phyloP scores from a whole-genome alignment of 2,797 vertebrate species.

The Scyliorhinus canicula region DNA sequence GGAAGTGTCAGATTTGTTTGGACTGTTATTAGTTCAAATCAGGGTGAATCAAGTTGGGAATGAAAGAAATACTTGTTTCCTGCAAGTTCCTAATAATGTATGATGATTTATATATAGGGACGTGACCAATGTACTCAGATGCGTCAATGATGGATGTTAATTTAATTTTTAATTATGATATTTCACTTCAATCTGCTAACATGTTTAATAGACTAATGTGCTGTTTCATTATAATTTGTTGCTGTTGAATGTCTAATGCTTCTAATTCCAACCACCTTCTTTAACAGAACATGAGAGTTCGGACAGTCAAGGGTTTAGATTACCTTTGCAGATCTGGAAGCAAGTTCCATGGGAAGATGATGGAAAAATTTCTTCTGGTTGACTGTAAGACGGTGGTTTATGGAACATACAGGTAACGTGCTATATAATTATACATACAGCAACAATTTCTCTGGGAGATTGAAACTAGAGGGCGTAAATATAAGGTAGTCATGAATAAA shows the following conservation, averaged over 20 bases:
- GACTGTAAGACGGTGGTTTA: constrained; percentile 88
- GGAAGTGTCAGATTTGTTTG: not conserved
- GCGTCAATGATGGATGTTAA: not conserved
- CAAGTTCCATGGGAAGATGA: constrained; percentile 87
- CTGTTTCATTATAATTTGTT: not conserved
- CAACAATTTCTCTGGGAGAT: not conserved
- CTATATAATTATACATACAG: not conserved
- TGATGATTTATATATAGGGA: not conserved
- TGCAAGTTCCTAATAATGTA: no score
- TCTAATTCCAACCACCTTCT: not conserved
- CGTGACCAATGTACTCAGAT: not conserved
- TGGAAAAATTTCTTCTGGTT: constrained; percentile 84
- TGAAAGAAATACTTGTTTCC: not conserved
- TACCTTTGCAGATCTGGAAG: constrained; percentile 87
- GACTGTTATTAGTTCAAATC: not conserved
- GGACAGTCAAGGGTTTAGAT: constrained; percentile 85
- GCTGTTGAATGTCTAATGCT: no score
- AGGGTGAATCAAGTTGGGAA: not conserved
- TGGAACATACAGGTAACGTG: constrained; percentile 89
- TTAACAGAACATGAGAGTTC: constrained; percentile 85
- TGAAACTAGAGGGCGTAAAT: not conserved
- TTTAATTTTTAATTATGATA: not conserved
- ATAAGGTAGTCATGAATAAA: no score
- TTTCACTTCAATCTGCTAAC: not conserved
- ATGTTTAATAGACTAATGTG: not conserved